These are phyloP conservation scores for Melipona bicolor DNA, from an alignment of 2,888 invertebrate genomes.

Conservation along the genomic window DNA sequence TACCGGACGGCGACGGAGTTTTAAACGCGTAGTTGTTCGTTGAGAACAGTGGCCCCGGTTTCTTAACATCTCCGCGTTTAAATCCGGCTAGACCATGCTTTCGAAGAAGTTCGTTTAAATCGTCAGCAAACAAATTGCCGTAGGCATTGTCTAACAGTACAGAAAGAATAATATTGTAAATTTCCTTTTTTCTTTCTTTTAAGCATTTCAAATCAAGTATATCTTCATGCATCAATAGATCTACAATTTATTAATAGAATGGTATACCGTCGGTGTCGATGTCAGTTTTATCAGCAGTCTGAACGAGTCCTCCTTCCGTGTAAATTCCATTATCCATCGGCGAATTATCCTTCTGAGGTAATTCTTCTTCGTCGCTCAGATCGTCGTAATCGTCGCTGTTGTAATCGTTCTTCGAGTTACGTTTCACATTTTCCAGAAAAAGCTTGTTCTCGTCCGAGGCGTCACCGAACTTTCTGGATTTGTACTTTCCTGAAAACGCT, in stretches of 20 bases:
- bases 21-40: conserved; percentile 87
- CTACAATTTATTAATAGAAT: neutral
- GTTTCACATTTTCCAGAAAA: conserved; percentile 46
- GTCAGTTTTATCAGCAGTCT: conserved; percentile 59
- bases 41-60: conserved; percentile 94
- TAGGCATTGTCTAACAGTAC: conserved; percentile 76
- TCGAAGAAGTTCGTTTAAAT: conserved; percentile 74
- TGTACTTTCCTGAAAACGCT: conserved; percentile 73
- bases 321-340: conserved; percentile 66
- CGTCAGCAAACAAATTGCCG: conserved; percentile 73
- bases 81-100: conserved; percentile 87
- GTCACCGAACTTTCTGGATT: conserved; percentile 56
- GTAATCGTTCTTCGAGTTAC: conserved; percentile 44
- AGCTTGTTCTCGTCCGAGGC: conserved; percentile 28
- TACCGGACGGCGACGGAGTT: conserved; percentile 65
- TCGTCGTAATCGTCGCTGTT: conserved; percentile 42
- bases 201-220: neutral
- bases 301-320: conserved; percentile 77
- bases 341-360: conserved; percentile 2
- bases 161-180: neutral
- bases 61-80: conserved; percentile 96
- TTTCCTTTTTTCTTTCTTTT: no score
- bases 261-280: conserved; percentile 45
- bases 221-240: neutral
- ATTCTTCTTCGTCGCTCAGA: conserved; percentile 36